Evolutionary conservation across 2,797 vertebrate species (phyloP).

Genomic region (Fistularia tabacaria): DNA sequence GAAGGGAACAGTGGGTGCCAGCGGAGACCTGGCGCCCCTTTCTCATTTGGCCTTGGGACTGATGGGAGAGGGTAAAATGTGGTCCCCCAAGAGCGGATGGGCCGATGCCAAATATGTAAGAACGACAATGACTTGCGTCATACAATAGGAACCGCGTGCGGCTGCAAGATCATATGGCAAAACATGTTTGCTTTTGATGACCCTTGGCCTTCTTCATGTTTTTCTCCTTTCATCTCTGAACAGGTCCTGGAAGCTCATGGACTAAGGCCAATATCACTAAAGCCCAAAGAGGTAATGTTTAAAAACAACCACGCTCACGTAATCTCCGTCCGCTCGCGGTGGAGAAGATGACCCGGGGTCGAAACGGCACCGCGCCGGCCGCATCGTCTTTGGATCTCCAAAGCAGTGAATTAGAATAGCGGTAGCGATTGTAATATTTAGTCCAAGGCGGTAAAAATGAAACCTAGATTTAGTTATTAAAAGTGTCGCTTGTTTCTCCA

Average conservation of each 20-base stretch:
- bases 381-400: conserved; percentile 1
- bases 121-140: conserved; percentile 14
- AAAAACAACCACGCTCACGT: conserved; percentile 14
- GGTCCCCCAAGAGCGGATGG: conserved; percentile 99
- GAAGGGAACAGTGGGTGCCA: conserved; percentile 96
- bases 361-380: neutral
- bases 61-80: conserved; percentile 98
- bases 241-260: conserved; percentile 96
- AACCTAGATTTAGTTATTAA: no score
- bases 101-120: conserved; percentile 99
- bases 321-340: no score
- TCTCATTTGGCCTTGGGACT: conserved; percentile 95
- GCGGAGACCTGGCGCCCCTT: conserved; percentile 94
- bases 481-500: neutral
- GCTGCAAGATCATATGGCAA: conserved; percentile 27
- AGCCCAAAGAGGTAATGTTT: conserved; percentile 92
- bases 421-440: neutral
- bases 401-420: neutral
- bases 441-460: neutral
- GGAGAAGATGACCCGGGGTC: conserved; percentile 1
- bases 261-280: conserved; percentile 87
- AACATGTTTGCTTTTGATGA: conserved; percentile 64
- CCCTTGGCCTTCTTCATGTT: conserved; percentile 50
- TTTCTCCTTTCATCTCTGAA: conserved; percentile 44
- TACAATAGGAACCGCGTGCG: conserved; percentile 18